Percentiles rank a stretch among this genome's conserved stretches.
Conservation (phyloP, 2,888 invertebrate species). For the Oscheius onirici region DNA sequence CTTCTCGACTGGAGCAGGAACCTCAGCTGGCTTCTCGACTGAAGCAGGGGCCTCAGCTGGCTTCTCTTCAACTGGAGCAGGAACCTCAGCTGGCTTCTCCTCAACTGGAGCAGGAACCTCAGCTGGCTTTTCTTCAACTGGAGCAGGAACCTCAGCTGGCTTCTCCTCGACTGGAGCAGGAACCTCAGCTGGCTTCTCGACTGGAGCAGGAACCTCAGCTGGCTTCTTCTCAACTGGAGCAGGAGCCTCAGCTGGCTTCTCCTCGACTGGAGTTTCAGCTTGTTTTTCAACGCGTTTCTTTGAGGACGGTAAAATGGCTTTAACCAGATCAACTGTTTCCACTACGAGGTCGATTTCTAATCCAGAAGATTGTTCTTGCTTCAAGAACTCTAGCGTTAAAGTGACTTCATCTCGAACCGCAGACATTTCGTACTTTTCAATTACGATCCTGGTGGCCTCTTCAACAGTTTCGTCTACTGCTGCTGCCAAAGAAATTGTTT, state of each 20-base stretch:
- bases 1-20: conserved; percentile 2
- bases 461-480: too few species aligned
- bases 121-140: conserved; percentile 20
- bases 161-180: neutral
- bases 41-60: conserved; percentile 9
- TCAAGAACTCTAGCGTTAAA: neutral
- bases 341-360: conserved; percentile 24
- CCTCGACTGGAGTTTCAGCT: too few species aligned
- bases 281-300: too few species aligned
- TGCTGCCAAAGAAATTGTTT: too few species aligned
- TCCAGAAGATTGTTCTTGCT: conserved; percentile 7
- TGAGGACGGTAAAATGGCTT: neutral
- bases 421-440: neutral
- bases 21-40: conserved; percentile 4
- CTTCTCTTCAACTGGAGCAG: conserved; percentile 22
- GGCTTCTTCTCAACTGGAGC: conserved; percentile 6
- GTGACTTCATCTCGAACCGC: neutral
- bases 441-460: too few species aligned
- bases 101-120: conserved; percentile 25
- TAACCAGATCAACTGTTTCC: conserved; percentile 3
- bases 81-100: conserved; percentile 15
- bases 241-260: neutral
- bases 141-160: neutral
- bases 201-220: neutral
- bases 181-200: conserved; percentile 3